Base-by-base conservation (phyloP, 2,113 vertebrate species). In the Pleuronectes platessa region DNA sequence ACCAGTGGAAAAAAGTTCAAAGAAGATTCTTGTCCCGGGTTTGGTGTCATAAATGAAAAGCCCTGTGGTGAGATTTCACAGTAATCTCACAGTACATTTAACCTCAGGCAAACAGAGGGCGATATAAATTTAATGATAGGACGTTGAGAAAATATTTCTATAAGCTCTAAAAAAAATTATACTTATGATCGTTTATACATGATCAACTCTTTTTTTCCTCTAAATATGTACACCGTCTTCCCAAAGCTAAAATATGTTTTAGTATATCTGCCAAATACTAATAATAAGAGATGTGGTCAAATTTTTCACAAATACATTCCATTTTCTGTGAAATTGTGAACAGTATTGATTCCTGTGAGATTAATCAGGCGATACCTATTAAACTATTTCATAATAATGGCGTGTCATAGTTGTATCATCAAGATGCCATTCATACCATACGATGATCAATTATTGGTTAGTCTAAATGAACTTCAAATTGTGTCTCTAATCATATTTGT, bases 21-120 rank as follows among this genome's bases (percentile, higher is more conserved):
- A 51, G 49, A 53, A n/a, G 12, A 23, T 26, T 70, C 4, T 8
- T 21, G 45, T 47, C 35, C 23, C 18, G 23, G 4, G 42, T 47
- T 61, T n/a, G 42, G 66, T 60, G 47, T 72, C 40, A 55, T 51
- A 35, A 58, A n/a, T 17, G 13, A 27, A 51, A 49, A 31, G 21
- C 21, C 15, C 40, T 55, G 7, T 24, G 21, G 51, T 20, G 24
- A 18, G 35, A 68, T 56, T 61, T 27, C 6, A 51, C n/a, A 56
- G 49, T n/a, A 49, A 42, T 35, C 14, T 49, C 15, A 49, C 40
- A 58, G 47, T 40, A 27, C 13, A 27, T 35, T 27, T 27, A 63
- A 80, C 14, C 5, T 53, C 35, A 45, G 3, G 3, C 13, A 20
- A 54, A 55, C 4, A 26, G 26, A 54, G 37, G n/a, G n/a, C 7